Evolutionary conservation across 37 sponge, comb jelly and placozoan species (phyloP), one percentile per base, ranked within the genome.

Genomic region (Ianthella basta): DNA sequence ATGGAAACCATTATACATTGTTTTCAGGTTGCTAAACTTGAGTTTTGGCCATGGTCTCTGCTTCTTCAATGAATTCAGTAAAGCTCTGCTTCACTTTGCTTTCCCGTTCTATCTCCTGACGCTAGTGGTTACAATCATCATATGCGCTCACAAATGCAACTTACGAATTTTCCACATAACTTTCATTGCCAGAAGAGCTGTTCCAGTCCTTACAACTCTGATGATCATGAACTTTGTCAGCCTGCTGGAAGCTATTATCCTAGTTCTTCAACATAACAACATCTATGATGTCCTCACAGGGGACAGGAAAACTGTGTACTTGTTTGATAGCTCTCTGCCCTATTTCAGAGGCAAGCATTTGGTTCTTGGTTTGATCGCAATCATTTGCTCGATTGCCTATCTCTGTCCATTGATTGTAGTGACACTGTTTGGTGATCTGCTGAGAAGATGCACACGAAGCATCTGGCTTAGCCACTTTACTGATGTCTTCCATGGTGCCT

Each of bases 81-180:
- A 57, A 18, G 15, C 59, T 18, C 59, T 57, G 15, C 18, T 57
- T 20, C 59, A 57, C 15, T 57, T 57, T 57, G 59, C 59, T 18
- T 57, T 57, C 18, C 59, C 59, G 18, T 57, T 57, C 18, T 57
- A 91, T 50, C 70, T 91, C 53, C 50, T 91, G 35, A 41, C 83
- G 18, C 25, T 91, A 13, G 60, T 84, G 21, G 21, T 64, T 29
- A 50, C 18, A 29, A 70, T 91, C 14, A 83, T 79, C 15, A 6
- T 82, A 4, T 23, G 32, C 38, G 36, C 36, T 33, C 35, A 33
- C 38, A 6, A 32, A 5, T 72, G 6, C 12, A 15, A 15, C 6
- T 72, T 72, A 4, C 24, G 21, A 3, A 57, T 57, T 20, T 57
- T 57, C 18, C 59, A 57, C 10, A 20, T 80, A 16, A 81, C 29